Evolutionary conservation across 2,888 invertebrate genomes (phyloP), one percentile per base, ranked within the genome.

Genomic region (Meliscaeva auricollis): DNA sequence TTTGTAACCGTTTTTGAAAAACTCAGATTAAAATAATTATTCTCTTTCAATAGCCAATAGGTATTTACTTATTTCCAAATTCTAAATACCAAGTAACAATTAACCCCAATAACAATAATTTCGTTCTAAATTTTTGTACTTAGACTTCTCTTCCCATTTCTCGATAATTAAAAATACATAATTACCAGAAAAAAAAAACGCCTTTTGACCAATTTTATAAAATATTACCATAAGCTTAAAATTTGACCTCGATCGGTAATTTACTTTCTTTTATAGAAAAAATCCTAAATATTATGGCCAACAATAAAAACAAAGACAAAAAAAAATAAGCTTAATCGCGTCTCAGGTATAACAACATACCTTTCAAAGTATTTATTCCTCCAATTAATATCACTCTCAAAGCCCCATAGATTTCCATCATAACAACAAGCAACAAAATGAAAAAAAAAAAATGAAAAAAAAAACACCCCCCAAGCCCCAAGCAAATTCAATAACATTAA

Each of bases 381-480:
- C 50, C 58, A 66, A 66, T 77, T 82, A 77, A 77, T 72, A 56
- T 60, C 72, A 41, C 58, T 68, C 58, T 68, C 66, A n/a, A 50
- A 44, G 3, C 50, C 30, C 76, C 52, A 41, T 50, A 20, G 50
- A 69, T 35, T 58, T 58, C 54, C 8, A 60, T 60, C 60, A 41
- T 58, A 60, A 20, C 11, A 7, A 13, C 22, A 46, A 26, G n/a
- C n/a, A n/a, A n/a, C n/a, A 22, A 26, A 62, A 62, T 15, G 26
- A 20, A 20, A 2, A 3, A 26, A 26, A 26, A 26, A 26, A 26
- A 26, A 26, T 3, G 26, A 5, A 15, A 11, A 3, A 13, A 15
- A 11, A 74, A 54, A 41, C 62, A 64, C 56, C 32, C 48, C 15
- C 26, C 26, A 4, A 26, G 26, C 48, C 48, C 62, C 58, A 56